Base-by-base conservation (phyloP, 2,888 invertebrate genomes). In the Andrena bucephala region DNA sequence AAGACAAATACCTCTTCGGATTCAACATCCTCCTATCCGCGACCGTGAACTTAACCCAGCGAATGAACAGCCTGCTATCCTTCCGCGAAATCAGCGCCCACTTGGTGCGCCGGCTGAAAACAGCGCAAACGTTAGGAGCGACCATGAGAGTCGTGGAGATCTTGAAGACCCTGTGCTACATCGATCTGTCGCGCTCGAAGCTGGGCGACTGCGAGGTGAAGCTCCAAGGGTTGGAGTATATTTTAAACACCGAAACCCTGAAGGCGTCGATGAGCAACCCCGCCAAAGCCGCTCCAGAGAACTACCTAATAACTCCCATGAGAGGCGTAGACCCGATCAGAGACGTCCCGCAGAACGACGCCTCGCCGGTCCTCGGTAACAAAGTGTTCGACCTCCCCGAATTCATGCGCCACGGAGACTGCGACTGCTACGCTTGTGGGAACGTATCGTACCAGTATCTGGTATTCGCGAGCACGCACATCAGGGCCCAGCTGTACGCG, bases 401-500 rank as follows among this genome's bases (percentile, higher is more conserved):
- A 5, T 94, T 93, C 42, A 65, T 93, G 33, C 36, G 71, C 2
- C 93, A 94, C 50, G 42, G 70, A 2, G 20, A 87, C 10, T 94
- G 94, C 66, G 33, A 60, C 20, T 94, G 94, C 77, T 93, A 92
- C 74, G 85, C 84, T n/a, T 94, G 94, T 72, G 70, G 78, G 20
- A 92, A 92, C 79, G 31, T 85, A 3, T 83, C 86, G 0, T 94
- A 93, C 72, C 92, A 91, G 66, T 90, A 91, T 79, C 78, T 93
- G 8, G 87, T 92, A 0, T 90, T 93, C 27, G 85, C 90, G 0
- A 76, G 89, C n/a, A 89, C 90, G 0, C 87, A 91, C 48, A 88
- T 94, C 2, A 88, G 93, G 29, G 94, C 93, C 0, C 92, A 93
- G 48, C 83, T 93, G 1, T 93, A 91, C 48, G 87, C 91, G 2